Evolutionary conservation across 2,113 vertebrate genomes (phyloP).

Genomic region (Psophia crepitans): DNA sequence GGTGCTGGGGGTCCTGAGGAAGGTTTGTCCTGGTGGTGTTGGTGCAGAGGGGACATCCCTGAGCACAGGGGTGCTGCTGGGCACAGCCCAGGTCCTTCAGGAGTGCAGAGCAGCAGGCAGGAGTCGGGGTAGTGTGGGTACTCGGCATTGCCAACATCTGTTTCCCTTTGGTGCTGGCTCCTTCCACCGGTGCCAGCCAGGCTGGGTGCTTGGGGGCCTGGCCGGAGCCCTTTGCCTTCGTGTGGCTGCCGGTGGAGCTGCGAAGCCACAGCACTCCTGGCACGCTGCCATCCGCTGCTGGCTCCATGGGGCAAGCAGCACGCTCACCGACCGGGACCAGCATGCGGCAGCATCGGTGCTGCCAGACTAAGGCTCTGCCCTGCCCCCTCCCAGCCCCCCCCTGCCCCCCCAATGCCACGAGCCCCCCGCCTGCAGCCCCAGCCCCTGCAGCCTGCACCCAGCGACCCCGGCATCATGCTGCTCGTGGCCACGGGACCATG

Average conservation of each 20-base stretch:
- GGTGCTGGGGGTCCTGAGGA: background rate
- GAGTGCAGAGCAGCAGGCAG: background rate
- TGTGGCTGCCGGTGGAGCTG: accelerated
- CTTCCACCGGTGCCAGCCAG: accelerated
- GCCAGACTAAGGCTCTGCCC: background rate
- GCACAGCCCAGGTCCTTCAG: background rate
- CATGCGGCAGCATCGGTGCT: background rate
- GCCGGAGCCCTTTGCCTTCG: background rate
- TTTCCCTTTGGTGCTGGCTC: background rate
- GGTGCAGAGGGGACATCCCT: background rate
- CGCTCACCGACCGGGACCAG: accelerated
- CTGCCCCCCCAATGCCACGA: accelerated
- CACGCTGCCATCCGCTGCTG: background rate
- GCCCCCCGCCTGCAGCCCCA: background rate
- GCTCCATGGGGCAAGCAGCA: background rate
- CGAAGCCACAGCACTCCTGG: accelerated
- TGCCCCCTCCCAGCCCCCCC: background rate
- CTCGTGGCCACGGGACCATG: accelerated
- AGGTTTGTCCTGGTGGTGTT: background rate
- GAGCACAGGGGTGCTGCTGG: background rate
- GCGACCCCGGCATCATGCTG: accelerated
- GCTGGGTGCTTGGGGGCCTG: background rate
- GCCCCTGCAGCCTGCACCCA: background rate
- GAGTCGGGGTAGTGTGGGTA: accelerated
- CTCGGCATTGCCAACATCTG: background rate